Conservation (phyloP, 2,888 invertebrate genomes). For the Argynnis bischoffii region DNA sequence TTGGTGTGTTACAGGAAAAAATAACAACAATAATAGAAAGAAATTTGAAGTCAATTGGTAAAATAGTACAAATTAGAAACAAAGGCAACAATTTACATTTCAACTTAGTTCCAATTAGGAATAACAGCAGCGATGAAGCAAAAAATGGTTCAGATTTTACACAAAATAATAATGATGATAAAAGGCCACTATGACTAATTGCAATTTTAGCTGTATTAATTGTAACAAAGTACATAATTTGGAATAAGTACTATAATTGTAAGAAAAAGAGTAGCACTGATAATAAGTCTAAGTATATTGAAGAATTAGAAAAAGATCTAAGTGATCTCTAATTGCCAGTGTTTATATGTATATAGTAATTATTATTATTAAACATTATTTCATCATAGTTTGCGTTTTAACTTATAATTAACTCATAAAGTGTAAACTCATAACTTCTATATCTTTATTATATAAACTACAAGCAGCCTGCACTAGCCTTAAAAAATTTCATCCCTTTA, state of each 20-base stretch:
- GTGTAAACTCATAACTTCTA: too few relatives aligned
- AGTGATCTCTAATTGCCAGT: conserved; percentile 29
- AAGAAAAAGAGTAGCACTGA: conserved; percentile 34
- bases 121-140: conserved; percentile 44
- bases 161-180: conserved; percentile 48
- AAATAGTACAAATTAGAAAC: conserved; percentile 84
- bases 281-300: conserved; percentile 33
- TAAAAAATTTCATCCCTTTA: too few relatives aligned
- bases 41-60: conserved; percentile 73
- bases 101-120: conserved; percentile 80
- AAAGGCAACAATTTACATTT: conserved; percentile 85
- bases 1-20: conserved; percentile 74
- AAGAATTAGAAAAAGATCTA: conserved; percentile 27
- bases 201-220: conserved; percentile 53
- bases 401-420: too few relatives aligned
- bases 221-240: conserved; percentile 59
- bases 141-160: conserved; percentile 32
- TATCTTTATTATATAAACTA: too few relatives aligned
- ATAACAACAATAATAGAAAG: conserved; percentile 81
- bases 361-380: not conserved
- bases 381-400: not conserved
- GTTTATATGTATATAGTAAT: conserved; percentile 6
- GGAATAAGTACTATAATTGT: conserved; percentile 55
- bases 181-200: conserved; percentile 74
- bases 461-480: too few relatives aligned